Evolutionary conservation across 53 echinoderm and acorn worm genomes (phyloP).

Genomic region (Henricia sp.): DNA sequence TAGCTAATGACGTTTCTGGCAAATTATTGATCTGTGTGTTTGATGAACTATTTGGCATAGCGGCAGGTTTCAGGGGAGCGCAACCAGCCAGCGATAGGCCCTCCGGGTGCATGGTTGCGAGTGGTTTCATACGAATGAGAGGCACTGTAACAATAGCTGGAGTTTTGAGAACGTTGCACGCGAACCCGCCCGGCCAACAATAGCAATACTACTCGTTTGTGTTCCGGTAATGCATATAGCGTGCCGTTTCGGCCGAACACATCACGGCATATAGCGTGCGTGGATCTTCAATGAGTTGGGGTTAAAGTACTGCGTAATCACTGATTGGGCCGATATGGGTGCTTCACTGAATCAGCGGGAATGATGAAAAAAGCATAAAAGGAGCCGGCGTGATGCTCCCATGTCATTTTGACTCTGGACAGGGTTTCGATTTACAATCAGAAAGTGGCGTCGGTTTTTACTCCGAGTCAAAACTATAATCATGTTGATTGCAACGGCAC

Average conservation of each 20-base stretch:
- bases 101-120: background rate
- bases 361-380: slow-evolving; percentile 30
- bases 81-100: background rate
- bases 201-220: background rate
- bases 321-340: background rate
- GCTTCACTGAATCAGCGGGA: background rate
- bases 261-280: slow-evolving; percentile 53
- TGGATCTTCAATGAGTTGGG: slow-evolving; percentile 47
- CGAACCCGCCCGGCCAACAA: slow-evolving; percentile 42
- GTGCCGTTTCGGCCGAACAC: slow-evolving; percentile 4
- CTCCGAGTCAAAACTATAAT: background rate
- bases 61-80: slow-evolving; percentile 8
- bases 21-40: background rate
- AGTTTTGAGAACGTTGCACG: slow-evolving; percentile 38
- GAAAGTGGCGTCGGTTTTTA: background rate
- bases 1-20: background rate
- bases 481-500: slow-evolving; percentile 39
- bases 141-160: slow-evolving; percentile 41
- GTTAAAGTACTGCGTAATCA: slow-evolving; percentile 57
- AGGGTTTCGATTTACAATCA: background rate
- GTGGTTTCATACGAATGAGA: slow-evolving; percentile 24
- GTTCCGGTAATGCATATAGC: slow-evolving; percentile 27
- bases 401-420: slow-evolving; percentile 11
- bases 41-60: background rate
- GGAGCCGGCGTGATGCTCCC: background rate